Evolutionary conservation across 2,888 invertebrate genomes (phyloP).

Genomic region (Parnassius mnemosyne): DNA sequence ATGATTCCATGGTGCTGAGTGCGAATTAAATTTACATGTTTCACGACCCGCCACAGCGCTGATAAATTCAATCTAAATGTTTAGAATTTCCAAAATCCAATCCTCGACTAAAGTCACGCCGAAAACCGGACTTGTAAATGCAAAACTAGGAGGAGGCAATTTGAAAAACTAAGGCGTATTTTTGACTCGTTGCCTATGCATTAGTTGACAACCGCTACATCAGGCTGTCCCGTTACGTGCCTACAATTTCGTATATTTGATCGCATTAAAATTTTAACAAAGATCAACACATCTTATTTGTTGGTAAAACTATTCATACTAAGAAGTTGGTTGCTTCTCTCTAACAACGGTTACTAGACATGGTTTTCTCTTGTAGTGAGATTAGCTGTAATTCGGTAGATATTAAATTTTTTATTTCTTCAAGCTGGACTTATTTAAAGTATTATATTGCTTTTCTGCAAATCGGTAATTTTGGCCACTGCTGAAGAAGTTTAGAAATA

Average conservation of each 20-base stretch:
- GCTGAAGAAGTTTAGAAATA: too few relatives aligned
- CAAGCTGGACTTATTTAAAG: too few relatives aligned
- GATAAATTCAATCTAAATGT: conserved; percentile 20
- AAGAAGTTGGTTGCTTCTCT: too few relatives aligned
- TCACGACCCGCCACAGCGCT: neutral
- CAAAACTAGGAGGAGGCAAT: conserved; percentile 15
- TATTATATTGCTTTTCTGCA: too few relatives aligned
- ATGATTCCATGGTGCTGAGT: neutral
- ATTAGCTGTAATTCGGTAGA: too few relatives aligned
- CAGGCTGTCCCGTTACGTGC: conserved; percentile 6
- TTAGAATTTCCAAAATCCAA: conserved; percentile 14
- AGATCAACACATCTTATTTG: conserved; percentile 1
- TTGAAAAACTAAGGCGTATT: conserved; percentile 16
- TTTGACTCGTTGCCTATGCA: conserved; percentile 2
- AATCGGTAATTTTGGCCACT: too few relatives aligned
- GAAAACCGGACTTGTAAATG: conserved; percentile 22
- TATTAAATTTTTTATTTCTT: too few relatives aligned
- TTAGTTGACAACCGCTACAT: conserved; percentile 6
- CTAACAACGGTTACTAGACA: too few relatives aligned
- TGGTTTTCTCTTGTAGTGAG: too few relatives aligned
- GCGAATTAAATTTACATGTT: conserved; percentile 4
- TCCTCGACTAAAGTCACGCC: neutral
- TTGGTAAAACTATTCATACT: too few relatives aligned
- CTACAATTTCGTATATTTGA: conserved; percentile 1
- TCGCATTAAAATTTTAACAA: neutral